Evolutionary conservation across 1,140 invertebrate genomes (phyloP).

Genomic region (Mamestra configurata): DNA sequence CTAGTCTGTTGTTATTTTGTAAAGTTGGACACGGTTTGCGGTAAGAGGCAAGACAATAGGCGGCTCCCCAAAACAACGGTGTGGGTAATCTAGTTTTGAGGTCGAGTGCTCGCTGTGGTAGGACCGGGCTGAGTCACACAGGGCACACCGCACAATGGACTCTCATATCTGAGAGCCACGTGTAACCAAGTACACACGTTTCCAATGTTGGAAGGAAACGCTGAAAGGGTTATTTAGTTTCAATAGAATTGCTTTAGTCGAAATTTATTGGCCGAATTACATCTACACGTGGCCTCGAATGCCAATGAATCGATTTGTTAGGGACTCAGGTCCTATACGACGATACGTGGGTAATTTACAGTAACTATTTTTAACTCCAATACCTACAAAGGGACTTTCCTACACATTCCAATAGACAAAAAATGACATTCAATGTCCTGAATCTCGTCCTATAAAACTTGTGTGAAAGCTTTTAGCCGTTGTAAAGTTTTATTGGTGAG

Average conservation of each 20-base stretch:
- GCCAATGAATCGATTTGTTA: constrained; percentile 18
- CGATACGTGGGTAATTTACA: neutral
- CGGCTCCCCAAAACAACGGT: constrained; percentile 37
- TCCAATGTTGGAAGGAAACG: constrained; percentile 20
- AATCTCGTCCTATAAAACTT: constrained; percentile 3
- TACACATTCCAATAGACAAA: neutral
- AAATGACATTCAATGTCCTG: neutral
- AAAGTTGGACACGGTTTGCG: constrained; percentile 36
- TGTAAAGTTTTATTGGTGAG: constrained; percentile 36
- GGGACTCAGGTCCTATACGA: neutral
- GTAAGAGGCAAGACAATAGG: constrained; percentile 41
- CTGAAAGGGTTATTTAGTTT: constrained; percentile 31
- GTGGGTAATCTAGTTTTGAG: constrained; percentile 51
- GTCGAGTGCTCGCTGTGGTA: constrained; percentile 33
- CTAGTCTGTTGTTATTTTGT: constrained; percentile 40
- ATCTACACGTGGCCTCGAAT: neutral
- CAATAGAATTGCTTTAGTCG: constrained; percentile 28
- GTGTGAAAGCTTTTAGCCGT: constrained; percentile 19
- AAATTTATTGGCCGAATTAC: constrained; percentile 35
- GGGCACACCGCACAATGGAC: constrained; percentile 43
- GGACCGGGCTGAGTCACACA: constrained; percentile 42
- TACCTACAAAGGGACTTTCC: neutral
- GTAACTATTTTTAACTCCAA: no score
- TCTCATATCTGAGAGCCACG: constrained; percentile 36
- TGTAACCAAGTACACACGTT: constrained; percentile 48